Evolutionary conservation across 2,797 vertebrate genomes (phyloP), one percentile per base, ranked within the genome.

Genomic region (Aphelocoma californica): DNA sequence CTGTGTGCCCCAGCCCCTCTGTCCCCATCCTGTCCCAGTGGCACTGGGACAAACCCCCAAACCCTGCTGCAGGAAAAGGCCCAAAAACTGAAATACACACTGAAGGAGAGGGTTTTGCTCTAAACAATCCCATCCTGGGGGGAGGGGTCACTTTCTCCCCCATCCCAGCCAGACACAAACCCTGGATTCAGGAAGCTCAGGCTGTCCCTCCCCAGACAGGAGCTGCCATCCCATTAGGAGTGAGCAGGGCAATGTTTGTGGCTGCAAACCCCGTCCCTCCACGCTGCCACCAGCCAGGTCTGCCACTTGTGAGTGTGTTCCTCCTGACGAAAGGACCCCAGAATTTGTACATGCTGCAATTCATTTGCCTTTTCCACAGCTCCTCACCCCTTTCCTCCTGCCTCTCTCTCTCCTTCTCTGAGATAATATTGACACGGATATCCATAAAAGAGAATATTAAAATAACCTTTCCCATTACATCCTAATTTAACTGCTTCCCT

Each of bases 401-500:
- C 90, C 88, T 86, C 29, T 0, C 34, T 66, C 86, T 73, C 65
- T 67, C 78, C 36, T 88, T 93, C 58, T 42, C 81, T 88, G 82
- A 69, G 56, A 67, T 78, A 97, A 97, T 81, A 87, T 51, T 82
- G 95, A 97, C 95, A 97, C 89, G 74, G 79, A 94, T 90, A 89
- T 72, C 81, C 87, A 92, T n/a, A 88, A 93, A 95, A 60, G 81
- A 95, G 90, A 96, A 77, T 70, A 94, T 90, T 89, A 95, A 94
- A 96, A 92, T 78, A 91, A 95, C 82, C 90, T 90, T 74, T 92
- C 60, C 88, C 61, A 91, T 93, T 96, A 86, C 90, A 78, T 54
- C 90, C 96, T 97, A 94, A 97, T 94, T 88, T 94, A 96, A 97
- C 83, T 66, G 61, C 92, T 94, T 94, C 93, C 88, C 91, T 60